These are phyloP conservation scores for Pegea sp. DNA, from an alignment of 23 tunicate species.

Conservation along the genomic window DNA sequence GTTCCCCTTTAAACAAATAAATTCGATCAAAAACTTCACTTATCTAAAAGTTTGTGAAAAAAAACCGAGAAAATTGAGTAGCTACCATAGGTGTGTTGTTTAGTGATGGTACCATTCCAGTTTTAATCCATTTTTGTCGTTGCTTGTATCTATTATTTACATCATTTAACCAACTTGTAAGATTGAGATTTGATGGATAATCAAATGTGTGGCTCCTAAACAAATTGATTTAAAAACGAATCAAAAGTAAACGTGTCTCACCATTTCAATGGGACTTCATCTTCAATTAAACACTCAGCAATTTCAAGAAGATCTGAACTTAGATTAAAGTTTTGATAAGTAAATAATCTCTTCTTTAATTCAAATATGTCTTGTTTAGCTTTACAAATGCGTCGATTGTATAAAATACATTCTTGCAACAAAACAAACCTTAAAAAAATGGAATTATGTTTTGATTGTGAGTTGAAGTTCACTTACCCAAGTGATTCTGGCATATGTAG, in stretches of 20 bases:
- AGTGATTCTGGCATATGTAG: constrained; percentile 54
- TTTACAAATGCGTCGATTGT: constrained; percentile 37
- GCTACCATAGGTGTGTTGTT: constrained; percentile 62
- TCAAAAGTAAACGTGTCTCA: constrained; percentile 3
- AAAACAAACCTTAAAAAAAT: constrained; percentile 44
- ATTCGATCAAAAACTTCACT: not conserved
- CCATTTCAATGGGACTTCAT: constrained; percentile 68
- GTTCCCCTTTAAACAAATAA: constrained; percentile 34
- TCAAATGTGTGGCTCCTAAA: not conserved
- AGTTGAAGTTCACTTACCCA: constrained; percentile 12
- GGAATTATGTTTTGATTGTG: not conserved
- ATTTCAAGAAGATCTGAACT: constrained; percentile 16
- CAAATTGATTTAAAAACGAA: not conserved
- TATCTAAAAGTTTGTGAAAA: not conserved
- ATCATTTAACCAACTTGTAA: constrained; percentile 77
- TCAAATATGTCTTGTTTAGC: constrained; percentile 34
- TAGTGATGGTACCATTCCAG: constrained; percentile 69
- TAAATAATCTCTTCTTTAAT: constrained; percentile 13
- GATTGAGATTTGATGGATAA: not conserved
- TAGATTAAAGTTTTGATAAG: constrained; percentile 32
- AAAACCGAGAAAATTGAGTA: not conserved
- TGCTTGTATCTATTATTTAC: constrained; percentile 34
- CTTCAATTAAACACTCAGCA: constrained; percentile 24
- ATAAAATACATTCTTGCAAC: constrained; percentile 79
- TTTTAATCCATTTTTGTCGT: constrained; percentile 43